Evolutionary conservation across 2,113 vertebrate genomes (phyloP), one percentile per base, ranked within the genome.

Genomic region (Rhinolophus ferrumequinum): DNA sequence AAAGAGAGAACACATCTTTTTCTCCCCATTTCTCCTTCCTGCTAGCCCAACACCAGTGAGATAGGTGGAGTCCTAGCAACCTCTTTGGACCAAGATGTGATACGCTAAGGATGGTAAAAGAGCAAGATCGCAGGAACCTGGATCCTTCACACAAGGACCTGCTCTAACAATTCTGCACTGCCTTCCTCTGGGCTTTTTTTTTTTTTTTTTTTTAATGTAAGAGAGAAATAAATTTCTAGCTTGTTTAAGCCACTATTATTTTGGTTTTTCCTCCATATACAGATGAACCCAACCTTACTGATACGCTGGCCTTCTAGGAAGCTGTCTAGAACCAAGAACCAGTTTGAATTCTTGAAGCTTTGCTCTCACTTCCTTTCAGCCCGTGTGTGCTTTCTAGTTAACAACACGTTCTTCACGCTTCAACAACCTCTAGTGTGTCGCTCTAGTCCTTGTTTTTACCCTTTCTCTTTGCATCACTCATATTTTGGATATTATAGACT

Each of bases 291-390:
- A 82, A 38, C 8, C 26, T 89, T 70, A 26, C 22, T 83, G 70
- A 82, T 94, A 70, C 33, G 11, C 26, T 85, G 73, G 72, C 33
- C 62, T 16, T 75, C 58, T 47, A 58, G 44, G 22, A 83, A 83
- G 47, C n/a, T 91, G 64, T 77, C 47, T 64, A 90, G 54, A 81
- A 93, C 30, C 3, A 50, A 85, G 60, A 94, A 56, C 1, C 11
- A 77, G 26, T 94, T 93, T 96, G 66, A 77, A 92, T 89, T 89
- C 66, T 94, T 87, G 19, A 13, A 95, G 41, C 15, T 54, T 72
- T 77, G 69, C 38, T 75, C 77, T 75, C 12, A 35, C 75, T 88
- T 88, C 84, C 28, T 80, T 77, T 22, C 56, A 94, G 41, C 18
- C 58, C 22, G 18, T 4, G 0, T 80, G 16, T 84, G 12, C n/a